Conservation (phyloP, 2,797 vertebrate genomes). For the Clarias laeviceps region DNA sequence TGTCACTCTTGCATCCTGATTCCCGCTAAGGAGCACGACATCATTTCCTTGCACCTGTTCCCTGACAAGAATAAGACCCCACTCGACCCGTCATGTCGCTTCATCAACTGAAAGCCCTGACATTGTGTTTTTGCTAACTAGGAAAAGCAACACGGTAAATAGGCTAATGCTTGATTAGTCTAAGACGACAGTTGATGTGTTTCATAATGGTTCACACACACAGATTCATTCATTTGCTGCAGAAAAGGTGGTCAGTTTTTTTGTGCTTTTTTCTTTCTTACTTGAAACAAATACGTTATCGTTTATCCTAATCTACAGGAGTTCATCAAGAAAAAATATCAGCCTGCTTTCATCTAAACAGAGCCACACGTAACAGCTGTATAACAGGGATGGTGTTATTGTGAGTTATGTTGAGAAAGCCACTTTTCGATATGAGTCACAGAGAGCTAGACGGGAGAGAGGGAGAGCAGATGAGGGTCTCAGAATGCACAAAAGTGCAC, state of each 20-base stretch:
- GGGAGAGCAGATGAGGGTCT: slow-evolving; percentile 5
- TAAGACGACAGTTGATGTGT: background rate
- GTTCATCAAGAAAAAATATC: slow-evolving; percentile 15
- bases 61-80: slow-evolving; percentile 37
- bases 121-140: slow-evolving; percentile 12
- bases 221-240: background rate
- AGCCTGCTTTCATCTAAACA: slow-evolving; percentile 5
- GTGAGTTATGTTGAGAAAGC: slow-evolving; percentile 18
- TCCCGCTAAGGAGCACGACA: slow-evolving; percentile 33
- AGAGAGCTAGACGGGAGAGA: background rate
- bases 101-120: background rate
- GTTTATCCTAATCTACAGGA: background rate
- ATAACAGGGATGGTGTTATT: slow-evolving; percentile 4
- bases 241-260: background rate
- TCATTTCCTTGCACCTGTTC: slow-evolving; percentile 45
- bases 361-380: background rate
- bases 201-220: background rate
- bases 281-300: background rate
- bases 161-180: slow-evolving; percentile 30
- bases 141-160: slow-evolving; percentile 38
- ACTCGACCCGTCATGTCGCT: slow-evolving; percentile 11
- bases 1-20: slow-evolving; percentile 11
- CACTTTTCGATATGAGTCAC: slow-evolving; percentile 19
- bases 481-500: slow-evolving; percentile 6
- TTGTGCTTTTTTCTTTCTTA: background rate